Evolutionary conservation across 2,888 invertebrate species (phyloP), one percentile per base, ranked within the genome.

Genomic region (Dicyrtoma fusca): DNA sequence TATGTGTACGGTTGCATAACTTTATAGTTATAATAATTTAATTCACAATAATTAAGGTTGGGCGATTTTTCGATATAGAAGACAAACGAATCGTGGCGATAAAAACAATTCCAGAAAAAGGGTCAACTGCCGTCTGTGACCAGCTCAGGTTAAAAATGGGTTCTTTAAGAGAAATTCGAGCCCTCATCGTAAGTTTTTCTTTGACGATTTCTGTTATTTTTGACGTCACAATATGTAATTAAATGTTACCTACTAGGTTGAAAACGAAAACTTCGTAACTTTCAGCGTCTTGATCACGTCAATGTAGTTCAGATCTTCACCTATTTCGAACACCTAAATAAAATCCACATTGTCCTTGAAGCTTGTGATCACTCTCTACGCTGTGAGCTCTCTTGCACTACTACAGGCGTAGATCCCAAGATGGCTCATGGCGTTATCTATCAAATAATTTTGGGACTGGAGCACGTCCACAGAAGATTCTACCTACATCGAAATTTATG

Each of bases 21-120:
- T n/a, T n/a, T n/a, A n/a, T n/a, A n/a, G n/a, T n/a, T n/a, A n/a
- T n/a, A n/a, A n/a, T n/a, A n/a, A n/a, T n/a, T n/a, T n/a, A n/a
- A n/a, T n/a, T n/a, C n/a, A n/a, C n/a, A n/a, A n/a, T n/a, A n/a
- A n/a, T n/a, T n/a, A n/a, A n/a, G 75, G 70, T 74, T 17, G 76
- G 74, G 0, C 64, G 76, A n/a, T 76, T 73, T 47, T 74, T 69
- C 34, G 76, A 76, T 53, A 73, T 71, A 66, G 49, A 74, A 45
- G 69, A 74, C 8, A 76, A 73, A 59, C 71, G 63, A n/a, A 53
- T 76, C 10, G 76, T 76, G 0, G 71, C 71, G 1, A 64, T 76
- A 3, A 76, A 76, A 55, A 74, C 73, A 23, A 69, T 70, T 51
- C 51, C 62, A 10, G 65, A 71, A 25, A 69, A 62, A 17, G 23